phyloP scores from a whole-genome alignment of 2,113 vertebrate species.

The Pseudorectes ferrugineus region DNA sequence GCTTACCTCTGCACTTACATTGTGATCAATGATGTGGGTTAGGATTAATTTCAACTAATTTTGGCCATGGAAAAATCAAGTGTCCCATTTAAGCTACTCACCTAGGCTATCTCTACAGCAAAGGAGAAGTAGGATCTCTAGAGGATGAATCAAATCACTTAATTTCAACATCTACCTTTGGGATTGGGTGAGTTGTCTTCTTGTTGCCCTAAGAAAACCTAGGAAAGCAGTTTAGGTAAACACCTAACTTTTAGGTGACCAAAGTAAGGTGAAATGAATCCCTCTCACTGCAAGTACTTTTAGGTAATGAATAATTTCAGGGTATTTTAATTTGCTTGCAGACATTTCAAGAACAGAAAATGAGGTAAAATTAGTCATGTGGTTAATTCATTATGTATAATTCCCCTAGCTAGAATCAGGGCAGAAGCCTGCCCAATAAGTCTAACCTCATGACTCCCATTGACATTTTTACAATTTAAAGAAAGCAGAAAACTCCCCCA shows the following conservation, averaged over 20 bases:
- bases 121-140: neutral
- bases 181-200: neutral
- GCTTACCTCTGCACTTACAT: constrained; percentile 29
- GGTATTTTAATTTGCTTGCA: constrained; percentile 53
- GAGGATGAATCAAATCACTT: neutral
- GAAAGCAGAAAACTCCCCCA: constrained; percentile 12
- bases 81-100: neutral
- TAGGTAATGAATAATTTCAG: constrained; percentile 42
- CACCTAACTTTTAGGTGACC: neutral
- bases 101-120: neutral
- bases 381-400: constrained; percentile 64
- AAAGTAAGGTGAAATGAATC: neutral
- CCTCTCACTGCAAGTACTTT: neutral
- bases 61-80: neutral
- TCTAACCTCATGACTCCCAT: constrained; percentile 40
- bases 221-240: neutral
- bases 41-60: constrained; percentile 29
- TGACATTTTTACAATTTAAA: constrained; percentile 53
- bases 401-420: constrained; percentile 45
- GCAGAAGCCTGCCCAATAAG: constrained; percentile 27
- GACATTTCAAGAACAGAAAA: constrained; percentile 51
- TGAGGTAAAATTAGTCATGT: constrained; percentile 62
- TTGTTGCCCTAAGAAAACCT: neutral
- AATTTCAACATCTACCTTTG: neutral
- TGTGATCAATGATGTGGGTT: neutral